Base-by-base conservation (phyloP, 2,888 invertebrate genomes). In the Neoaliturus tenellus region DNA sequence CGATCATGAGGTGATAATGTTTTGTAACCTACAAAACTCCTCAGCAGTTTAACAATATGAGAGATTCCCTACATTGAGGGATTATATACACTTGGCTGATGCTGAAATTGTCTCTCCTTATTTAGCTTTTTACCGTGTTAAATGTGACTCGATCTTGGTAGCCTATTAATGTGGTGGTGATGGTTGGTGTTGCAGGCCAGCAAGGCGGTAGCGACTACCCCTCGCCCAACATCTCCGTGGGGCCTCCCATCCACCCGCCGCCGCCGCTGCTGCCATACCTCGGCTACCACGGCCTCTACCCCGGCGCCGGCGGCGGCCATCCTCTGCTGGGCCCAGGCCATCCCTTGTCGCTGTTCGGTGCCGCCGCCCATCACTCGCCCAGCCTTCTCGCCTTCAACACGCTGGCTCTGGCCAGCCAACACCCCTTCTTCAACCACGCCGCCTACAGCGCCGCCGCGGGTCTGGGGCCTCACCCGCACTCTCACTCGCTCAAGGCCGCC, bases 201-300 rank as follows among this genome's bases (percentile, higher is more conserved):
- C 85, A 41, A 58, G 82, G 58, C 82, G 82, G 48, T 83, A 58
- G 85, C 86, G 90, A 93, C 88, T 96, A 96, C 87, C 97, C 97
- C 0, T 95, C 97, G 86, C 98, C 98, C 25, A 98, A 98, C 91
- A 98, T 98, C 86, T 97, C 97, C 41, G 96, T 98, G 55, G 98
- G 98, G 80, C 98, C 98, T 55, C 98, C 98, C 69, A 95, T 98
- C 71, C 98, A 98, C 89, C 97, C 98, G 69, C 97, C 97, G 80
- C 95, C 97, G 44, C 95, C 95, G 91, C 93, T 96, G 89, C 92
- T 98, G 89, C 98, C 98, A 87, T 98, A 98, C 92, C 94, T 98
- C 81, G 98, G 98, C 91, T 97, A 97, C 44, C 93, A 92, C 31
- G 97, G 97, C 41, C 92, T 98, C 86, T 98, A 98, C 91, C 87